A percentile compares a stretch with the other conserved stretches of the same genome.
These are phyloP conservation scores for Nowickia ferox DNA, from an alignment of 2,888 invertebrate species.

Conservation along the genomic window DNA sequence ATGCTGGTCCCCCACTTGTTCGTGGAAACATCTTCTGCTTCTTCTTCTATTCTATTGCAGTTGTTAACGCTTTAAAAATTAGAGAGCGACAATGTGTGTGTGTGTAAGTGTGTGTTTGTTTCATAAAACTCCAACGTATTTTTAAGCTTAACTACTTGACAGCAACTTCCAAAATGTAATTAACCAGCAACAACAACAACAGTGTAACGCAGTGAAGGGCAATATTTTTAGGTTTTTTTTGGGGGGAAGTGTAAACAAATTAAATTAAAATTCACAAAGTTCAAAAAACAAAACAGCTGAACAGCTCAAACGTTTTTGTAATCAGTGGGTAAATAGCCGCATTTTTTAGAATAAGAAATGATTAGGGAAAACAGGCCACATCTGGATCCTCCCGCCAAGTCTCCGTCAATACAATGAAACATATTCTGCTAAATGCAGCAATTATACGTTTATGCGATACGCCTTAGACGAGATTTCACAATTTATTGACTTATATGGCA, in stretches of 20 bases:
- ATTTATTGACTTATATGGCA: too few species aligned
- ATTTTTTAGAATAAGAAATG: too few species aligned
- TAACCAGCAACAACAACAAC: constrained; percentile 76
- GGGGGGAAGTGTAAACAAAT: not conserved
- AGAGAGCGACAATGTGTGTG: constrained; percentile 36
- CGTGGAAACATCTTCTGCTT: constrained; percentile 17
- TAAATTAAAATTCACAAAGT: not conserved
- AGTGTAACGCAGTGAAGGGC: constrained; percentile 20
- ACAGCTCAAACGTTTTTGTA: too few species aligned
- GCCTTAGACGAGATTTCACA: too few species aligned
- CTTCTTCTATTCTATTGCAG: not conserved
- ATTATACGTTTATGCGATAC: too few species aligned
- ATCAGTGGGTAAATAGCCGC: too few species aligned
- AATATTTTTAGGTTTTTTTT: constrained; percentile 11
- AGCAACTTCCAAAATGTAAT: constrained; percentile 82
- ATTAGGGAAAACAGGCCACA: too few species aligned
- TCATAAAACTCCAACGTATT: constrained; percentile 67
- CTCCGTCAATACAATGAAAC: too few species aligned
- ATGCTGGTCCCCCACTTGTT: constrained; percentile 61
- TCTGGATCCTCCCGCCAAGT: too few species aligned
- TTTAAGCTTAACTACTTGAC: constrained; percentile 79
- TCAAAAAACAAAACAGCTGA: not conserved
- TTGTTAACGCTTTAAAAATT: constrained; percentile 61
- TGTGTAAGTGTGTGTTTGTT: constrained; percentile 37
- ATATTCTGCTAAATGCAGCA: too few species aligned